A percentile compares a stretch with the other conserved stretches of the same genome.
Conservation (phyloP, 2,797 vertebrate genomes). For the Sebastes miniatus region DNA sequence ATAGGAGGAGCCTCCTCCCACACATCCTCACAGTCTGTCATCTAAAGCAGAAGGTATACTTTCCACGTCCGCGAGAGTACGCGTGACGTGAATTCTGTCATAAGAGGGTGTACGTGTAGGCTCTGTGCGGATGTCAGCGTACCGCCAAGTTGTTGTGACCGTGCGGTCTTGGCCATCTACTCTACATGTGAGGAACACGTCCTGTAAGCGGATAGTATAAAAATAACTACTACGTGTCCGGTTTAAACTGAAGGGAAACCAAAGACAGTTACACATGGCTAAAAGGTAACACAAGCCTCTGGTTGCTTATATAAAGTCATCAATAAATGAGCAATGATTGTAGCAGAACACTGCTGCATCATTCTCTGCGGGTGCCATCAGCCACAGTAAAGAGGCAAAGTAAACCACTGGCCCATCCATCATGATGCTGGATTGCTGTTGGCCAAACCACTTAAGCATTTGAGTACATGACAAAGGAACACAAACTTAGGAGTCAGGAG, state of each 20-base stretch:
- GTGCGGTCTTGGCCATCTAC: not conserved
- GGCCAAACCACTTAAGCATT: constrained; percentile 4
- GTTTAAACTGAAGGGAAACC: constrained; percentile 5
- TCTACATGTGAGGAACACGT: not conserved
- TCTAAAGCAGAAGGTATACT: not conserved
- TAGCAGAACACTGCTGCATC: not conserved
- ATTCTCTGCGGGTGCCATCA: not conserved
- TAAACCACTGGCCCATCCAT: constrained; percentile 36
- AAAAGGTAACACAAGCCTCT: constrained; percentile 20
- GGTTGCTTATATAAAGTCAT: not conserved
- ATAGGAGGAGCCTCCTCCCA: not conserved
- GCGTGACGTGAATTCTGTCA: too few species aligned
- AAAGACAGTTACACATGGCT: not conserved
- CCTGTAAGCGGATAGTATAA: not conserved
- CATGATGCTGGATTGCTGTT: not conserved
- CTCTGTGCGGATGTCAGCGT: not conserved
- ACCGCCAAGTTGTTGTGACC: not conserved
- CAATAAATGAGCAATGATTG: constrained; percentile 11
- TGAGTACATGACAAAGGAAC: constrained; percentile 11
- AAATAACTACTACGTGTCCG: not conserved
- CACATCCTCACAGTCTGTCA: constrained; percentile 14
- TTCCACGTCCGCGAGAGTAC: too few species aligned
- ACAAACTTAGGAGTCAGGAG: constrained; percentile 4
- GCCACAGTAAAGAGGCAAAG: constrained; percentile 40
- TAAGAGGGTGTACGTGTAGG: not conserved